Conservation (phyloP, 2,113 vertebrate species). For the Calyptomena viridis region DNA sequence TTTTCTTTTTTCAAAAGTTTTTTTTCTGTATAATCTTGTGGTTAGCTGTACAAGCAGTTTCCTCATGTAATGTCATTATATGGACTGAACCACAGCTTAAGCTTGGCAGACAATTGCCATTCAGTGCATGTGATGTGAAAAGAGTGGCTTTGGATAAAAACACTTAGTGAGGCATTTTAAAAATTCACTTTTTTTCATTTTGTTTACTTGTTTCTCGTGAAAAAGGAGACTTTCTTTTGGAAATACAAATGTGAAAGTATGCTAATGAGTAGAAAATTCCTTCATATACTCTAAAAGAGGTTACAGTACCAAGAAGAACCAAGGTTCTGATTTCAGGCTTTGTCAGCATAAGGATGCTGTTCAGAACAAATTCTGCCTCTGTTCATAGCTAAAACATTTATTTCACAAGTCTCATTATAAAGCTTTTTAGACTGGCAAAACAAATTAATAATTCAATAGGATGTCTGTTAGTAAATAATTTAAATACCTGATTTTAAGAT, state of each 20-base stretch:
- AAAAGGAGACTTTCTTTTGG: not conserved
- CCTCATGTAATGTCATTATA: not conserved
- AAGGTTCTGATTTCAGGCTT: not conserved
- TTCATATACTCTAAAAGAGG: not conserved
- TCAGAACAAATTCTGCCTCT: not conserved
- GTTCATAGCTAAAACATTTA: not conserved
- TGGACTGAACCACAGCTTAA: not conserved
- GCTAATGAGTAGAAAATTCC: not conserved
- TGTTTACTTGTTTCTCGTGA: not conserved
- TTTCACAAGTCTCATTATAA: not conserved
- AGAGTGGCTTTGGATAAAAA: not conserved
- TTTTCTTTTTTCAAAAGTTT: not conserved
- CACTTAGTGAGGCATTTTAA: not conserved
- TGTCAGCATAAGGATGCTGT: not conserved
- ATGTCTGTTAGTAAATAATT: not conserved
- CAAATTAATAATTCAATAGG: not conserved
- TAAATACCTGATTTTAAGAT: not conserved
- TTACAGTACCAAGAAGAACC: not conserved
- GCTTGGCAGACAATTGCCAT: not conserved
- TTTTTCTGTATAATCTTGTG: not conserved
- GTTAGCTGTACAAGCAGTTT: not conserved
- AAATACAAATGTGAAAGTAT: not conserved
- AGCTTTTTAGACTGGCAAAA: not conserved
- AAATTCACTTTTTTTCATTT: not conserved
- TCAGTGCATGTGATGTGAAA: not conserved